Conservation (phyloP, 2,888 invertebrate genomes). For the Harpagoxenus sublaevis region DNA sequence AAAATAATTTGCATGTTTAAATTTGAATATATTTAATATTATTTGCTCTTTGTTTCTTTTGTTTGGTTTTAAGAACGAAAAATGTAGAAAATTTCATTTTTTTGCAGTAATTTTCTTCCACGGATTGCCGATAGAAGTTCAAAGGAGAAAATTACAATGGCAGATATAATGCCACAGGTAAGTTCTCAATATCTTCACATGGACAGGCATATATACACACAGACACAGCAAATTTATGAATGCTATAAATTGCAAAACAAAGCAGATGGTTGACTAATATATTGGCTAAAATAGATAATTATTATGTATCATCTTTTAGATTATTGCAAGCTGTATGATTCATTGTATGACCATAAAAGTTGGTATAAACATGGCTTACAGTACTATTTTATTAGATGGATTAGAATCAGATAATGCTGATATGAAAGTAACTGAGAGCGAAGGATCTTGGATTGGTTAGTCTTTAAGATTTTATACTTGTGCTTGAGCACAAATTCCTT, state of each 20-base stretch:
- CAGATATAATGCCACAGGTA: constrained; percentile 34
- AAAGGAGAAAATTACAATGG: constrained; percentile 1
- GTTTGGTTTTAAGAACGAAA: not conserved
- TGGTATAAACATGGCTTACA: constrained; percentile 88
- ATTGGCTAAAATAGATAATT: not conserved
- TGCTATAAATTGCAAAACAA: not conserved
- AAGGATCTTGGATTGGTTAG: constrained; percentile 89
- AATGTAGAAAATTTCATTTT: not conserved
- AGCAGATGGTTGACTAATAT: not conserved
- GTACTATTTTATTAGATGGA: constrained; percentile 88
- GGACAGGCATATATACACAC: too few relatives aligned
- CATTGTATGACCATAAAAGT: constrained; percentile 87
- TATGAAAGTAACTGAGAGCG: constrained; percentile 85
- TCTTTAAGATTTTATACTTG: constrained; percentile 14
- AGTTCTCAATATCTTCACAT: not conserved
- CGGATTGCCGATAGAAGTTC: not conserved
- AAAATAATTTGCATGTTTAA: not conserved
- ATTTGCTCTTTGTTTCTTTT: not conserved
- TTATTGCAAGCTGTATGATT: constrained; percentile 86
- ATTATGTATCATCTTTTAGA: constrained; percentile 77
- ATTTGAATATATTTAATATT: not conserved
- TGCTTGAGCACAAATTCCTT: not conserved
- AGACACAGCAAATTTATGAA: not conserved
- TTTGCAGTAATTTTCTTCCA: constrained; percentile 25
- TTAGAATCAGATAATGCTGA: constrained; percentile 84